phyloP scores from a whole-genome alignment of 1,140 invertebrate species.

The Drosophila hydei region DNA sequence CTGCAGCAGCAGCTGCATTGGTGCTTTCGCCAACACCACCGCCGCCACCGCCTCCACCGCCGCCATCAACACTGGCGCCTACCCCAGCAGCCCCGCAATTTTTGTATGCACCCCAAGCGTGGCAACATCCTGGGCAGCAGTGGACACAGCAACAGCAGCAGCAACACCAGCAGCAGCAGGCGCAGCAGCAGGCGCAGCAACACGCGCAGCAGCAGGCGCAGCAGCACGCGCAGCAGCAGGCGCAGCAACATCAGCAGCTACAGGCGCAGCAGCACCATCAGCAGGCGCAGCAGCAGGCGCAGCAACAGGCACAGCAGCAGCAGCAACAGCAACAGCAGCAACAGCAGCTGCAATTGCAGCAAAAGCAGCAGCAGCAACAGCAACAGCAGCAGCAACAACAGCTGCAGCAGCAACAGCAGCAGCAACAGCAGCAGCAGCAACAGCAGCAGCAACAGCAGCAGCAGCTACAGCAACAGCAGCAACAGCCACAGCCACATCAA shows the following conservation, averaged over 20 bases:
- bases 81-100: not conserved
- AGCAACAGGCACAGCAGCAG: not conserved
- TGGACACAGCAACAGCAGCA: not conserved
- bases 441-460: not conserved
- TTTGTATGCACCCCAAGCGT: not conserved
- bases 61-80: not conserved
- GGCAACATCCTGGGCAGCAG: slow-evolving; percentile 1
- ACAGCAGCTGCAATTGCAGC: not conserved
- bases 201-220: not conserved
- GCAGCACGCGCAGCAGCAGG: slow-evolving; percentile 6
- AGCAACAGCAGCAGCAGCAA: not conserved
- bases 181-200: not conserved
- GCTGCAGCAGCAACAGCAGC: not conserved
- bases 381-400: not conserved
- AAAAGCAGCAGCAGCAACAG: not conserved
- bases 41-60: not conserved
- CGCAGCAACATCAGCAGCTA: slow-evolving; percentile 18
- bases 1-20: not conserved
- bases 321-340: slow-evolving; percentile 4
- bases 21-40: not conserved
- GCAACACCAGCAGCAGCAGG: not conserved
- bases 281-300: slow-evolving; percentile 6
- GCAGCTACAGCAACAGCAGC: not conserved
- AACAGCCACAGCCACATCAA: not conserved
- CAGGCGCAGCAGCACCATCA: slow-evolving; percentile 3